Conservation (phyloP, 2,888 invertebrate species). For the Lycaena phlaeas region DNA sequence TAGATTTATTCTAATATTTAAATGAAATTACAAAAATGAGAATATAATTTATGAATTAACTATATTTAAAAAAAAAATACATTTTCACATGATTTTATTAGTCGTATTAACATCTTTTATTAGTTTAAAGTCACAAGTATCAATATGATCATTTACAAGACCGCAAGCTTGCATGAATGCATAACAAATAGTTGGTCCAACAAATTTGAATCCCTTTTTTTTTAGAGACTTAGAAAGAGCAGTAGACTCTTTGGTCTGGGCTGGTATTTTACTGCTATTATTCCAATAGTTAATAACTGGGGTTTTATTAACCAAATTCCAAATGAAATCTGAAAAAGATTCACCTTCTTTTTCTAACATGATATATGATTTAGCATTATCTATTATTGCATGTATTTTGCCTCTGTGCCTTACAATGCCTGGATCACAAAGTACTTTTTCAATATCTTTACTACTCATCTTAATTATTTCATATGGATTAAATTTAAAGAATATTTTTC, state of each 20-base stretch:
- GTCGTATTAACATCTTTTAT: too few relatives aligned
- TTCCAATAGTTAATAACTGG: constrained; percentile 44
- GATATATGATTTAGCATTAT: constrained; percentile 46
- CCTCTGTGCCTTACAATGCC: constrained; percentile 45
- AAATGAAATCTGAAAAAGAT: constrained; percentile 45
- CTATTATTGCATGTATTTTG: constrained; percentile 49
- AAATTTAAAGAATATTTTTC: constrained; percentile 39
- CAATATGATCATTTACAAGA: constrained; percentile 50
- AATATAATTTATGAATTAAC: too few relatives aligned
- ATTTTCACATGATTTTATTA: too few relatives aligned
- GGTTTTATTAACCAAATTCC: constrained; percentile 45
- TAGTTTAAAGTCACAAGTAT: constrained; percentile 26
- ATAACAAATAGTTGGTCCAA: constrained; percentile 54
- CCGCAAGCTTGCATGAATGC: constrained; percentile 66
- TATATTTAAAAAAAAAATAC: too few relatives aligned
- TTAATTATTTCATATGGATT: constrained; percentile 36
- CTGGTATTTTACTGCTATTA: constrained; percentile 34
- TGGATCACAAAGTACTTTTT: constrained; percentile 26
- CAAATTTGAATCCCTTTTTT: constrained; percentile 47
- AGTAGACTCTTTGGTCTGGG: constrained; percentile 33
- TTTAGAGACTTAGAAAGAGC: constrained; percentile 45
- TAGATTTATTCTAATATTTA: too few relatives aligned
- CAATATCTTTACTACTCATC: constrained; percentile 31
- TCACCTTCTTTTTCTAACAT: constrained; percentile 41
- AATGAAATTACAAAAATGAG: too few relatives aligned